Conservation (phyloP, 2,888 invertebrate species). For the Tetragonisca angustula region DNA sequence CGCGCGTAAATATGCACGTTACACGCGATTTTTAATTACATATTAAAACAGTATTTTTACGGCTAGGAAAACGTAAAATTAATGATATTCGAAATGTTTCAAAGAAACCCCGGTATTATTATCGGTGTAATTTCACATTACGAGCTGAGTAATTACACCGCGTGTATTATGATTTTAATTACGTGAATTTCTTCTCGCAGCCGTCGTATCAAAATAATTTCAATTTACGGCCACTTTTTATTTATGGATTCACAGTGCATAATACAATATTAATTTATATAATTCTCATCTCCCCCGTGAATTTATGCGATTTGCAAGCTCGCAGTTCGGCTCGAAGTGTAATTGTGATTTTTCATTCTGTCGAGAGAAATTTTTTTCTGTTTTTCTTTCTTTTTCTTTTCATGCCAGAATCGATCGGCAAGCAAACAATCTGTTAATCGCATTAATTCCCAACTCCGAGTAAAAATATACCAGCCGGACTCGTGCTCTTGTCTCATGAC, state of each 20-base stretch:
- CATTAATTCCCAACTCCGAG: slow-evolving; percentile 15
- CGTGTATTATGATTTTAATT: not conserved
- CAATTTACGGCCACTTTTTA: too few species aligned
- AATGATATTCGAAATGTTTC: not conserved
- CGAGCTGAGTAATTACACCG: not conserved
- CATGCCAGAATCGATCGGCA: slow-evolving; percentile 13
- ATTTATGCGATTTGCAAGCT: too few species aligned
- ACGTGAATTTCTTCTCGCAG: not conserved
- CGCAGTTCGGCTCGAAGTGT: too few species aligned
- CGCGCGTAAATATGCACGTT: not conserved
- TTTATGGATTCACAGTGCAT: too few species aligned
- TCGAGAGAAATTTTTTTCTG: too few species aligned
- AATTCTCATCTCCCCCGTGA: too few species aligned
- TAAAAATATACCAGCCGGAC: slow-evolving; percentile 19
- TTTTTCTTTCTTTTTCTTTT: not conserved
- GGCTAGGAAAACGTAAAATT: not conserved
- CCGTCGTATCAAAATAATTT: too few species aligned
- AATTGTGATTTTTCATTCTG: too few species aligned
- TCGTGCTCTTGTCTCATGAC: slow-evolving; percentile 27
- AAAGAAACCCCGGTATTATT: not conserved
- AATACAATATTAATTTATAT: too few species aligned
- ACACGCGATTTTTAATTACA: not conserved
- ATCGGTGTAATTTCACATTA: not conserved
- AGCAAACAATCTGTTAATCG: slow-evolving; percentile 39
- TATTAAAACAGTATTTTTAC: not conserved